Evolutionary conservation across 1,140 invertebrate genomes (phyloP).

Genomic region (Philotrypesis tridentata): DNA sequence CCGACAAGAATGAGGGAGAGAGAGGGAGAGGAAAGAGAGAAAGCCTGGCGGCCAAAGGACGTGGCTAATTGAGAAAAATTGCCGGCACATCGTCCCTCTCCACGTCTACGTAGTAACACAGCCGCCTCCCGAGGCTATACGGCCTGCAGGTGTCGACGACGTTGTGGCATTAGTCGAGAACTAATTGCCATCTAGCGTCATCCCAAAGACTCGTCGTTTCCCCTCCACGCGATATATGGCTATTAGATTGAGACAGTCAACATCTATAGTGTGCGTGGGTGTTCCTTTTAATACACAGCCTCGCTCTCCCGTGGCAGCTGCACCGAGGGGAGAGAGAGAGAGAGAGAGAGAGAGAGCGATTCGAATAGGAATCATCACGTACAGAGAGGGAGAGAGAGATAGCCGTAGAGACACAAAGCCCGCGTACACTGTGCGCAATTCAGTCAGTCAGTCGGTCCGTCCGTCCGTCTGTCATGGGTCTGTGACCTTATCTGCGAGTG

Average conservation of each 20-base stretch:
- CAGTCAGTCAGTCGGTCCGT: not conserved
- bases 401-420: not conserved
- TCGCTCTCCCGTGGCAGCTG: not conserved
- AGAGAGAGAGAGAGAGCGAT: not conserved
- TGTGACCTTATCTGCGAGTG: constrained; percentile 20
- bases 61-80: constrained; percentile 53
- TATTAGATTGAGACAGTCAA: not conserved
- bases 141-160: constrained; percentile 46
- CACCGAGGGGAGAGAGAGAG: too few relatives aligned
- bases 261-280: too few relatives aligned
- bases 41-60: constrained; percentile 27
- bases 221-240: not conserved
- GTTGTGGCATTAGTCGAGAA: constrained; percentile 46
- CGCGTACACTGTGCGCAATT: not conserved
- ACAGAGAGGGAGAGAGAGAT: not conserved
- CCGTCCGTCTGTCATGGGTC: constrained; percentile 5
- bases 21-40: not conserved
- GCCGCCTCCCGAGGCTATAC: not conserved
- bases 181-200: constrained; percentile 51
- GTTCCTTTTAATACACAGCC: not conserved
- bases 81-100: constrained; percentile 40
- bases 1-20: not conserved
- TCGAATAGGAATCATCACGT: not conserved
- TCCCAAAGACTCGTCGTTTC: constrained; percentile 48
- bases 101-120: not conserved